Conservation (phyloP, 2,888 invertebrate species). For the Scaeva pyrastri region DNA sequence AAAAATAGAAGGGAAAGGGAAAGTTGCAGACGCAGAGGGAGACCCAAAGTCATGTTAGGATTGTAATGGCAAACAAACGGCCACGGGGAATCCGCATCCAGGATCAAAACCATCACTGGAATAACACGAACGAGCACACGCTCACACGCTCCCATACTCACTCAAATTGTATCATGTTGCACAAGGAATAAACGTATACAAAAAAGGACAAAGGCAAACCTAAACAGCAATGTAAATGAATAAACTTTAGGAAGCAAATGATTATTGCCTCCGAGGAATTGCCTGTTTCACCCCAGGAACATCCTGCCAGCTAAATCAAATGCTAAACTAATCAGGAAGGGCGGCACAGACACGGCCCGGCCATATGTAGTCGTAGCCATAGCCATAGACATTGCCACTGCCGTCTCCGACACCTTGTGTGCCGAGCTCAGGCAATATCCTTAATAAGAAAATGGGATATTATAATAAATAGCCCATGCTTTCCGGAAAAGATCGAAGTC, state of each 20-base stretch:
- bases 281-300: slow-evolving; percentile 24
- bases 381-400: not conserved
- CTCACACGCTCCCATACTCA: not conserved
- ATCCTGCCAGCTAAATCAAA: slow-evolving; percentile 48
- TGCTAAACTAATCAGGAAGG: slow-evolving; percentile 66
- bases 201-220: slow-evolving; percentile 20
- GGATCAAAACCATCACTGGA: slow-evolving; percentile 58
- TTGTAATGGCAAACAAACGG: slow-evolving; percentile 66
- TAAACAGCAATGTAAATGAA: slow-evolving; percentile 55
- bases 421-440: slow-evolving; percentile 43
- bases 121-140: slow-evolving; percentile 28
- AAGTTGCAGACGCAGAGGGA: slow-evolving; percentile 4
- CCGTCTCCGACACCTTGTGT: slow-evolving; percentile 53
- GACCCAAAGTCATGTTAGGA: slow-evolving; percentile 45
- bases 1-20: slow-evolving; percentile 30
- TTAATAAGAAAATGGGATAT: slow-evolving; percentile 50
- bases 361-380: no score
- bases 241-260: slow-evolving; percentile 49
- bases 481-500: slow-evolving; percentile 28
- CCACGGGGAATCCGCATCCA: slow-evolving; percentile 61
- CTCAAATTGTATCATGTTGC: slow-evolving; percentile 27
- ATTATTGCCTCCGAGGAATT: slow-evolving; percentile 34
- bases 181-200: slow-evolving; percentile 21
- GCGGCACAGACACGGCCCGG: slow-evolving; percentile 24
- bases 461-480: slow-evolving; percentile 47